phyloP scores from a whole-genome alignment of 2,113 vertebrate genomes.

The Echinops telfairi region DNA sequence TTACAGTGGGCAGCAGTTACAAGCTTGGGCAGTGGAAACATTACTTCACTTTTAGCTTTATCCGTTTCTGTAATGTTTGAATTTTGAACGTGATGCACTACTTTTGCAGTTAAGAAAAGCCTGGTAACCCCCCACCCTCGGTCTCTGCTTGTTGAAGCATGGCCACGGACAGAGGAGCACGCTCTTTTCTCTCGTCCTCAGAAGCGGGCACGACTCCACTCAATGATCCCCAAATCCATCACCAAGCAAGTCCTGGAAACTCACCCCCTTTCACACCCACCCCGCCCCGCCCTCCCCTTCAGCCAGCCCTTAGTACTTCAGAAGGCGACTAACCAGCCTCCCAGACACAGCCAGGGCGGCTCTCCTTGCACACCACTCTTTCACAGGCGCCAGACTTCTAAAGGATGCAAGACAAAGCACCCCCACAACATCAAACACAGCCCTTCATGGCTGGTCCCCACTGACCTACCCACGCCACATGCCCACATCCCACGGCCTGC shows the following conservation, averaged over 20 bases:
- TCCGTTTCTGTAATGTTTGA: background rate
- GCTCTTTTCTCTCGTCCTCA: too few relatives aligned
- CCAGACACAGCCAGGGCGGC: background rate
- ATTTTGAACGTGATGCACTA: background rate
- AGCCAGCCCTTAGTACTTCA: background rate
- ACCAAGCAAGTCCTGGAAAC: background rate
- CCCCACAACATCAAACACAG: background rate
- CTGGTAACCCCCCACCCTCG: too few relatives aligned
- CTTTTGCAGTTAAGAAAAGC: background rate
- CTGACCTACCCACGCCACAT: background rate
- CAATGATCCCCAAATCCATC: too few relatives aligned
- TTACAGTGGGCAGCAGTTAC: background rate
- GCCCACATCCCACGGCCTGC: fast-evolving
- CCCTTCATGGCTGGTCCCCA: background rate
- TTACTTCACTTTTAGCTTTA: background rate
- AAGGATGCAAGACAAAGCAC: background rate
- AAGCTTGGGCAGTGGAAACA: background rate
- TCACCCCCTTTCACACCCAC: too few relatives aligned
- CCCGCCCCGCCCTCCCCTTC: background rate
- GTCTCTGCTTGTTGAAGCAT: too few relatives aligned
- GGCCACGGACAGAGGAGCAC: too few relatives aligned
- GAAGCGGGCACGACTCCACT: too few relatives aligned
- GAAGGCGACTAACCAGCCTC: background rate
- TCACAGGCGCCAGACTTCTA: background rate
- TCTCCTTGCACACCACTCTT: background rate